Base-by-base conservation (phyloP, 2,113 vertebrate species). In the Salvelinus namaycush region DNA sequence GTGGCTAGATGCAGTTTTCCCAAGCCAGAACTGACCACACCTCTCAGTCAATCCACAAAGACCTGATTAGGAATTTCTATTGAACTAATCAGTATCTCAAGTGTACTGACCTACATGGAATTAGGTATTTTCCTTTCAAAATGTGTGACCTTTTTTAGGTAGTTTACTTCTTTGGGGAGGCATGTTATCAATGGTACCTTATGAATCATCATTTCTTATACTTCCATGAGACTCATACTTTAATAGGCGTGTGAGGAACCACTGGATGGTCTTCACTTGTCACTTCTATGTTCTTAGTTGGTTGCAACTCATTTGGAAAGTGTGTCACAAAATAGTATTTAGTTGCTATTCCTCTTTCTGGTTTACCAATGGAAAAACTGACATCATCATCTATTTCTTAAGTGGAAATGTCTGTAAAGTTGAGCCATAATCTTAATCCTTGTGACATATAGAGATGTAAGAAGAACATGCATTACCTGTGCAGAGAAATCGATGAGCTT, bases 401-500 rank as follows among this genome's bases (percentile, higher is more conserved):
- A 44, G 9, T 44, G 73, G 60, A 11, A 31, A 71, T 67, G 24
- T 4, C 22, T 0, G 6, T 2, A 3, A 5, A 57, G 44, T 44
- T 79, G 60, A 44, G 9, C 39, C 1, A 44, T 11, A 11, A 44
- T 44, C 8, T 44, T 2, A 44, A 3, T 44, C 39, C 9, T 44
- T 44, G 8, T 34, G 3, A 75, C 62, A 16, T 59, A 39, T 2
- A 44, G 29, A 48, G 18, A 66, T 70, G 59, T 31, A 54, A 68
- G 74, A 76, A 57, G 8, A 18, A 44, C 39, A 44, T 11, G 39
- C 2, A 70, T 94, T 89, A 98, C 97, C 96, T 99, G 97, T 1
- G 97, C 97, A 72, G 97, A 97, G 86, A 99, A 99, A 85, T 99
- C 97, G 0, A 97, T 99, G 73, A 98, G 92, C 77, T 98, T 98